Evolutionary conservation across 1,140 invertebrate species (phyloP).

Genomic region (Diorhabda carinulata): DNA sequence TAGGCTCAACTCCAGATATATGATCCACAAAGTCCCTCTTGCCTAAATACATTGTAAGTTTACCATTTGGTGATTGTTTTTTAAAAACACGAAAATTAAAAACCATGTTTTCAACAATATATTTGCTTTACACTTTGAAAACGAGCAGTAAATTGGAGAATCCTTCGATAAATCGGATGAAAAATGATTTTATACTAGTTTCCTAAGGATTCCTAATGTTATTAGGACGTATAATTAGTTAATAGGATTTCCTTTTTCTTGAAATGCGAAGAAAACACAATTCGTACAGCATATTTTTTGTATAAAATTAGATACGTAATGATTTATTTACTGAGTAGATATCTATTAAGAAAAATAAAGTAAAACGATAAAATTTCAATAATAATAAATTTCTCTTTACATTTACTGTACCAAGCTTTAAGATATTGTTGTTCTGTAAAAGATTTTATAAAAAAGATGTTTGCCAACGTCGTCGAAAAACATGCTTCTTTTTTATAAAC

Average conservation of each 20-base stretch:
- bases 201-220: conserved; percentile 12
- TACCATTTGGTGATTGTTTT: conserved; percentile 91
- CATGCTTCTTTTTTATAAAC: no score
- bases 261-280: no score
- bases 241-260: background rate
- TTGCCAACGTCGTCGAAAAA: no score
- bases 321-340: no score
- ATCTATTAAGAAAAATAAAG: no score
- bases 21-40: conserved; percentile 97
- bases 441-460: no score
- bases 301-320: no score
- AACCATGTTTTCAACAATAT: conserved; percentile 61
- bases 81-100: conserved; percentile 91
- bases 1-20: conserved; percentile 84
- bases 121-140: background rate
- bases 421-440: no score
- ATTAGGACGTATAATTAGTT: background rate
- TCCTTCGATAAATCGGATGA: background rate
- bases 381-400: no score
- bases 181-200: conserved; percentile 1
- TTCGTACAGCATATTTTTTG: no score
- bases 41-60: conserved; percentile 90
- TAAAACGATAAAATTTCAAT: no score
- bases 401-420: no score
- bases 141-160: background rate